These are phyloP conservation scores for Gambusia yucatana DNA, from an alignment of 2,797 vertebrate genomes.

Conservation along the genomic window DNA sequence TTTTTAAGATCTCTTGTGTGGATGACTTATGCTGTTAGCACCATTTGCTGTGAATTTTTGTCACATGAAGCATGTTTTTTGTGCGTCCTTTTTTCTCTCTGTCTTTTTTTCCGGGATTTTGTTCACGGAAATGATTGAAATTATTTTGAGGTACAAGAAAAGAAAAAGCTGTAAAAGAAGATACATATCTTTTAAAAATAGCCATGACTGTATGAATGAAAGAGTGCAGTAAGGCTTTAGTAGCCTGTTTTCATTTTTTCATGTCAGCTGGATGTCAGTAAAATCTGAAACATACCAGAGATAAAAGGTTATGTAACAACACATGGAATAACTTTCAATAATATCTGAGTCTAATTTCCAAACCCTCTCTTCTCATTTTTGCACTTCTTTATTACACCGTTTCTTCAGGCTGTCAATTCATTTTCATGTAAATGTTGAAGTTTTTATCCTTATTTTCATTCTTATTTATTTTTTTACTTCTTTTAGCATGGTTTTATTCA, in stretches of 20 bases:
- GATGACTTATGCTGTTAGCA: not conserved
- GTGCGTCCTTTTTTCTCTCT: not conserved
- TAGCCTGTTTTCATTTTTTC: conserved; percentile 32
- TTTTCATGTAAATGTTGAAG: not conserved
- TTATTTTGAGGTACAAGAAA: not conserved
- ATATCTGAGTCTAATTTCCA: not conserved
- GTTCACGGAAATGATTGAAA: not conserved
- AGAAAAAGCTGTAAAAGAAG: not conserved
- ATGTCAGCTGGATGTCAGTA: not conserved
- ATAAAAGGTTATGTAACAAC: conserved; percentile 31
- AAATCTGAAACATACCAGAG: conserved; percentile 36
- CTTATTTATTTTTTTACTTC: conserved; percentile 22
- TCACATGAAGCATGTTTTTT: not conserved
- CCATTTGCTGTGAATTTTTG: not conserved
- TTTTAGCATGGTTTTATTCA: conserved; percentile 9
- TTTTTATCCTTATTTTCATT: not conserved
- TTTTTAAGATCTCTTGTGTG: not conserved
- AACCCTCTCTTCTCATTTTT: not conserved
- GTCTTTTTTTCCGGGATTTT: not conserved
- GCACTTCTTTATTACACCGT: not conserved
- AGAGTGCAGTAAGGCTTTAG: not conserved
- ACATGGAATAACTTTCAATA: conserved; percentile 19
- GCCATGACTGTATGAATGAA: not conserved
- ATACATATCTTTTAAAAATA: not conserved
- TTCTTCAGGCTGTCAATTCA: not conserved